Evolutionary conservation across 2,113 vertebrate species (phyloP).

Genomic region (Propithecus coquereli): DNA sequence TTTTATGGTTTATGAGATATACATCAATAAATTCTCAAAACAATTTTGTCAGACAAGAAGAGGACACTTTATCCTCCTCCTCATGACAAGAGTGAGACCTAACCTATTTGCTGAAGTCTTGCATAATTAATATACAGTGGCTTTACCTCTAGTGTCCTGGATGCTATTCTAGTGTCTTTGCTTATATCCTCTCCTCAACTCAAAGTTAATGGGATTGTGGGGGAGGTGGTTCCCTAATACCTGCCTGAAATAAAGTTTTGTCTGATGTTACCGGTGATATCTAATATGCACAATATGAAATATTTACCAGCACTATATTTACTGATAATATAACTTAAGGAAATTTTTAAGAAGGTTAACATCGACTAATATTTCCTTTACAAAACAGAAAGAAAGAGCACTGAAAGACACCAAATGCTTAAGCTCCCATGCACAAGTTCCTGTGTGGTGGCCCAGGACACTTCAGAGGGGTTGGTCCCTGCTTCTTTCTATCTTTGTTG

Average conservation of each 20-base stretch:
- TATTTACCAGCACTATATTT: background rate
- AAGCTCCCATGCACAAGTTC: fast-evolving
- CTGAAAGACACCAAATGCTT: background rate
- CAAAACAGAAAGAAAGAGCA: background rate
- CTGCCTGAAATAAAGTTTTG: background rate
- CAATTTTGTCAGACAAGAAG: background rate
- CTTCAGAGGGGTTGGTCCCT: too few relatives aligned
- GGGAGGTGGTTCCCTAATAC: background rate
- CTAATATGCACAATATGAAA: background rate
- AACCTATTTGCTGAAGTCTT: background rate
- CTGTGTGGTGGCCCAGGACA: too few relatives aligned
- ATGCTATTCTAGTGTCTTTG: background rate
- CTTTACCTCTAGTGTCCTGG: background rate
- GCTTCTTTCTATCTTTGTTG: background rate
- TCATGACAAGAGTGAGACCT: background rate
- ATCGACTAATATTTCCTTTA: background rate
- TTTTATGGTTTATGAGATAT: background rate
- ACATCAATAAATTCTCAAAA: background rate
- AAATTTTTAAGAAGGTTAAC: background rate
- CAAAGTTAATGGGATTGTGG: background rate
- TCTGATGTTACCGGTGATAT: background rate
- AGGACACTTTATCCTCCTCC: background rate
- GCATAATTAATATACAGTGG: background rate
- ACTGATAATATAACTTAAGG: background rate
- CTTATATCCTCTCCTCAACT: background rate